phyloP scores from a whole-genome alignment of 2,888 invertebrate species.

The Dicranocentrus wangi region DNA sequence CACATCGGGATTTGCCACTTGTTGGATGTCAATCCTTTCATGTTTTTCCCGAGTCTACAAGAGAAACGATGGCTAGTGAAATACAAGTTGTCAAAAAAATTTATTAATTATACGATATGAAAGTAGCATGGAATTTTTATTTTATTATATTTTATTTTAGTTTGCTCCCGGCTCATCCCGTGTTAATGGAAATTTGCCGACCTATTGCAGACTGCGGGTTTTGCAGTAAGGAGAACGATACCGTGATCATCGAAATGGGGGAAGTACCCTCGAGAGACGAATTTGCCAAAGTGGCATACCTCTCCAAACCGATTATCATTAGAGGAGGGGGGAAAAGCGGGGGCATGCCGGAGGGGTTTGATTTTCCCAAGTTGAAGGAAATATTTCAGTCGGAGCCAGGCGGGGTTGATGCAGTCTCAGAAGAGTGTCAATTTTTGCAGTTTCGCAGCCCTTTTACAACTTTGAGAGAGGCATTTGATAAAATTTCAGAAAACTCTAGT shows the following conservation, averaged over 20 bases:
- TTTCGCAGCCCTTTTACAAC: conserved; percentile 88
- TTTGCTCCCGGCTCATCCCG: conserved; percentile 86
- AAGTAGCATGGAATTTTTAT: no score
- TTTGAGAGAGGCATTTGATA: conserved; percentile 84
- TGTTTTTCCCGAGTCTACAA: conserved; percentile 55
- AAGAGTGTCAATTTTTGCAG: conserved; percentile 90
- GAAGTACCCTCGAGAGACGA: conserved; percentile 77
- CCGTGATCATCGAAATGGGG: conserved; percentile 63
- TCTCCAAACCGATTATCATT: conserved; percentile 85
- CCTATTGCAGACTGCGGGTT: conserved; percentile 88
- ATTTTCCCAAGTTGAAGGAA: conserved; percentile 66
- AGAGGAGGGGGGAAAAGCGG: conserved; percentile 80
- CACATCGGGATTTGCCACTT: conserved; percentile 53
- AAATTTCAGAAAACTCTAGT: conserved; percentile 81
- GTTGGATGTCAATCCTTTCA: conserved; percentile 61
- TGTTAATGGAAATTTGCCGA: conserved; percentile 90
- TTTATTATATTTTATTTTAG: no score
- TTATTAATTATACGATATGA: no score
- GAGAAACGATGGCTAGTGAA: conserved; percentile 78
- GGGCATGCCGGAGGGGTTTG: conserved; percentile 62
- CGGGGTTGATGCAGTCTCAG: conserved; percentile 80
- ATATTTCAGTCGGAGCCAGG: conserved; percentile 70
- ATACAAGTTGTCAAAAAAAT: no score
- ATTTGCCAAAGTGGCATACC: conserved; percentile 85
- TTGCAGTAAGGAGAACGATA: conserved; percentile 77